Conservation (phyloP, 2,888 invertebrate species). For the Tenthredo scrophulariae region DNA sequence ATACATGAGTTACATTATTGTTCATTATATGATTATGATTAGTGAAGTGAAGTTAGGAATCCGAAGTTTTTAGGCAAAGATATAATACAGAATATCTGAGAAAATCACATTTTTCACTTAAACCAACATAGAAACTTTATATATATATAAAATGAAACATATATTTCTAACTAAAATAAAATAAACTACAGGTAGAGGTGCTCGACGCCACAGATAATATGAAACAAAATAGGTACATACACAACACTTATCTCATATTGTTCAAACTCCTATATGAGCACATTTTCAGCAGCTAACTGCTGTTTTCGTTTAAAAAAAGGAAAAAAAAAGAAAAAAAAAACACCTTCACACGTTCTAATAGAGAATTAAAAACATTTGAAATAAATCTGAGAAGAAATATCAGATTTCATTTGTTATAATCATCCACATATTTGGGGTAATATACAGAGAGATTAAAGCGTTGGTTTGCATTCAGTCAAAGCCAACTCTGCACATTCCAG, state of each 20-base stretch:
- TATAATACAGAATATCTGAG: conserved; percentile 33
- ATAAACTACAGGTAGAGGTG: conserved; percentile 20
- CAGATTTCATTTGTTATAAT: not conserved
- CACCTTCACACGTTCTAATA: not conserved
- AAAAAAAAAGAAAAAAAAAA: not conserved
- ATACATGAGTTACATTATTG: not conserved
- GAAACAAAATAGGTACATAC: not conserved
- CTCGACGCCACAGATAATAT: conserved; percentile 19
- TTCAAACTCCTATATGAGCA: not conserved
- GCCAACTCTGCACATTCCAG: no score
- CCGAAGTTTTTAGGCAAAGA: conserved; percentile 2
- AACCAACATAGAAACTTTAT: conserved; percentile 47
- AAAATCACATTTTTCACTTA: conserved; percentile 49
- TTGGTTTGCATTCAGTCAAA: no score
- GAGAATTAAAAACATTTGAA: not conserved
- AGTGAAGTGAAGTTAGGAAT: conserved; percentile 29
- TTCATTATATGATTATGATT: not conserved
- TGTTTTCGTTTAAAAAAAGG: not conserved
- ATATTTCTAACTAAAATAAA: conserved; percentile 45
- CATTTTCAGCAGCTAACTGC: not conserved
- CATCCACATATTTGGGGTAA: not conserved
- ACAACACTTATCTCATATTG: not conserved
- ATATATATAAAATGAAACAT: conserved; percentile 48
- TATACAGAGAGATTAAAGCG: no score
- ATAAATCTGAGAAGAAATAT: not conserved